Evolutionary conservation across 2,113 vertebrate species (phyloP).

Genomic region (Sphyrna mokarran): DNA sequence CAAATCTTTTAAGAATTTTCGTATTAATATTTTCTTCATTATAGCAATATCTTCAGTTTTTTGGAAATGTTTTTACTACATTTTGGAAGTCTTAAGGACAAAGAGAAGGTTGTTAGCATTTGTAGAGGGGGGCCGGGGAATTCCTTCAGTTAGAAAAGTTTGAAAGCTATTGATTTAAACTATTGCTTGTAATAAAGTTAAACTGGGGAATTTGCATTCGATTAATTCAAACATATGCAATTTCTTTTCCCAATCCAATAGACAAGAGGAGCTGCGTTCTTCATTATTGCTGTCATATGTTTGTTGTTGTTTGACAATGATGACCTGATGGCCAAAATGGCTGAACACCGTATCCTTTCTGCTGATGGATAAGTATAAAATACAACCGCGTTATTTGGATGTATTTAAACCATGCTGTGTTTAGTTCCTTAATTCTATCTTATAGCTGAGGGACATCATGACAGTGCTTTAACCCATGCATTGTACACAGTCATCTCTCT

Average conservation of each 20-base stretch:
- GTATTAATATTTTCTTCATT: not conserved
- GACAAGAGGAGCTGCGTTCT: conserved; percentile 92
- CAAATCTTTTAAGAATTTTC: not conserved
- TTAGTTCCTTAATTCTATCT: conserved; percentile 52
- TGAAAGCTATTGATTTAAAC: not conserved
- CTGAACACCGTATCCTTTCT: conserved; percentile 96
- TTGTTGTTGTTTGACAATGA: conserved; percentile 96
- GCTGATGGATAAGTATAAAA: not conserved
- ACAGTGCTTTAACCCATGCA: conserved; percentile 90
- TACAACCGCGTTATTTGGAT: not conserved
- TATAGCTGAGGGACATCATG: conserved; percentile 90
- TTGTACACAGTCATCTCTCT: conserved; percentile 86
- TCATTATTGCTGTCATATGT: conserved; percentile 92
- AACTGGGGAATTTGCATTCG: not conserved
- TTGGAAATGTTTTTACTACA: not conserved
- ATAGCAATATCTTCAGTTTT: not conserved
- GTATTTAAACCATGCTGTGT: not conserved
- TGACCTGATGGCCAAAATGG: conserved; percentile 97
- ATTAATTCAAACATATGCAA: not conserved
- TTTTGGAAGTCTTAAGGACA: not conserved
- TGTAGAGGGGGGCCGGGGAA: not conserved
- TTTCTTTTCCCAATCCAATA: conserved; percentile 47
- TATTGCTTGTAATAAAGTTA: not conserved
- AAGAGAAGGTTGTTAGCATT: not conserved
- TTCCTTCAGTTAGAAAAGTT: not conserved